Conservation (phyloP, 2,113 vertebrate species). For the Leptocoma aspasia region DNA sequence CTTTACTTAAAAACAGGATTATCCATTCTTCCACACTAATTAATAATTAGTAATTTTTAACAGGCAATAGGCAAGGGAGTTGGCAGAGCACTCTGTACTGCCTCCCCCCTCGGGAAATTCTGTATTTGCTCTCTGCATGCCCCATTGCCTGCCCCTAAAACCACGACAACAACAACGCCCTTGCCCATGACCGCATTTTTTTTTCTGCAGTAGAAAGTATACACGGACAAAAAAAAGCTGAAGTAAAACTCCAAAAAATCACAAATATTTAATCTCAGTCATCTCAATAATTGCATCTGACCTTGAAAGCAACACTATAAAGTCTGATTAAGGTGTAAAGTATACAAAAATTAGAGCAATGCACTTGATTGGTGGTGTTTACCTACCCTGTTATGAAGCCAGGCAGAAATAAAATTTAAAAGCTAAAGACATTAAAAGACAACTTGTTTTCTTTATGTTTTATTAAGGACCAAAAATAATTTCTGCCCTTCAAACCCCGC, state of each 20-base stretch:
- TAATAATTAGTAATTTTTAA: not conserved
- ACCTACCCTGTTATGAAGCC: not conserved
- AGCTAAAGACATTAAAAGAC: not conserved
- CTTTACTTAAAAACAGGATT: not conserved
- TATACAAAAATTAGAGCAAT: not conserved
- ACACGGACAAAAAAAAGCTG: not conserved
- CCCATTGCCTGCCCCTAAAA: not conserved
- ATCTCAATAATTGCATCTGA: constrained; percentile 1
- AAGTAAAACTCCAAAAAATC: constrained; percentile 11
- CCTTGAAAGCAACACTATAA: not conserved
- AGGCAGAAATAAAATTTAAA: not conserved
- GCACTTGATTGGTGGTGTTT: not conserved
- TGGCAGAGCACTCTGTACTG: not conserved
- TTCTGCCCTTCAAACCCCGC: not conserved
- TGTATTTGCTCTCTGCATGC: not conserved
- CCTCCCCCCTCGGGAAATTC: not conserved
- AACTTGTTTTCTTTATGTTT: not conserved
- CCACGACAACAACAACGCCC: not conserved
- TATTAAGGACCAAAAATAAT: not conserved
- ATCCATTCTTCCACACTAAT: not conserved
- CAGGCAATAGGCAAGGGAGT: not conserved
- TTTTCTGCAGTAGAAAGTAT: not conserved
- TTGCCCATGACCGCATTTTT: not conserved
- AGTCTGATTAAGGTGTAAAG: not conserved
- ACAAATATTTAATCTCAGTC: constrained; percentile 14